Percentiles rank a stretch among this genome's conserved stretches.
Evolutionary conservation across 1,140 invertebrate genomes (phyloP).

Genomic region (Drosophila mojavensis): DNA sequence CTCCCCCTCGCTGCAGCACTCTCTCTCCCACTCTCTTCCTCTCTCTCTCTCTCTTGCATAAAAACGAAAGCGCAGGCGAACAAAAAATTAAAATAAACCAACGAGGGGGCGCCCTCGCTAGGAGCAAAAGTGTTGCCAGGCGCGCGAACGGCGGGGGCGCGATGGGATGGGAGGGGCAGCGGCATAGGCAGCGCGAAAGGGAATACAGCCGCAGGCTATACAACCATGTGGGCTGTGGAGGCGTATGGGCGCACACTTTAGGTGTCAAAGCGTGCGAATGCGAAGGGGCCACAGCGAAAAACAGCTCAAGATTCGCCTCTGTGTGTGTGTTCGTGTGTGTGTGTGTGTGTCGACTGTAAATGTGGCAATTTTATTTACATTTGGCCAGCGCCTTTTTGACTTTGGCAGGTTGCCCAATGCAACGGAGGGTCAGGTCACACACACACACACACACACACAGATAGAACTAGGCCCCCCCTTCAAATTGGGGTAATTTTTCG

Average conservation of each 20-base stretch:
- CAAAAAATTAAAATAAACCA: slow-evolving; percentile 78
- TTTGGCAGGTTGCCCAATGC: slow-evolving; percentile 42
- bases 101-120: slow-evolving; percentile 55
- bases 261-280: slow-evolving; percentile 69
- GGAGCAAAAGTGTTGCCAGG: slow-evolving; percentile 47
- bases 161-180: neutral
- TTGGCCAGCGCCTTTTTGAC: slow-evolving; percentile 48
- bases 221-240: slow-evolving; percentile 25
- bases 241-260: slow-evolving; percentile 79
- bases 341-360: slow-evolving; percentile 44
- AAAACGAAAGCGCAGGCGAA: slow-evolving; percentile 70
- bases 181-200: too few relatives aligned
- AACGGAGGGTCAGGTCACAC: slow-evolving; percentile 19
- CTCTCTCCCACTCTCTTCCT: too few relatives aligned
- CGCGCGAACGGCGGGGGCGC: slow-evolving; percentile 27
- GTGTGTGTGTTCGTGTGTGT: neutral
- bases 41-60: slow-evolving; percentile 14
- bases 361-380: slow-evolving; percentile 80
- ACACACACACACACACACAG: neutral
- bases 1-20: too few relatives aligned
- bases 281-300: slow-evolving; percentile 4
- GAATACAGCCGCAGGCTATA: neutral
- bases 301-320: slow-evolving; percentile 4
- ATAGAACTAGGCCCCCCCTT: slow-evolving; percentile 39
- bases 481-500: slow-evolving; percentile 66